Evolutionary conservation across 2,113 vertebrate genomes (phyloP).

Genomic region (Amblyornis subalaris): DNA sequence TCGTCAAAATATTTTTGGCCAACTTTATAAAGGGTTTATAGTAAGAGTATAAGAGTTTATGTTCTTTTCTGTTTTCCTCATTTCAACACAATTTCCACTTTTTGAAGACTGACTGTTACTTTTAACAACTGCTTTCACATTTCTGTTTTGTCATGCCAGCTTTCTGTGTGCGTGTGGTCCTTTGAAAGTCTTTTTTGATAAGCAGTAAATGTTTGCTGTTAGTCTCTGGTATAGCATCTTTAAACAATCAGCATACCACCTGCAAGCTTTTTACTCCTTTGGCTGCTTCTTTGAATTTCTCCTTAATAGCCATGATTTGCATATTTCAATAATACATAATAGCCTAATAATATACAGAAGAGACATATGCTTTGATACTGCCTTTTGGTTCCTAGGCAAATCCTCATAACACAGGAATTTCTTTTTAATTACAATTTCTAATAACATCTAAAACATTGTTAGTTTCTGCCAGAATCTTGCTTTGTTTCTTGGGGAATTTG

Average conservation of each 20-base stretch:
- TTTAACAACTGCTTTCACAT: not conserved
- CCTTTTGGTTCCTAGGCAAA: slow-evolving; percentile 17
- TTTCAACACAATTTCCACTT: slow-evolving; percentile 23
- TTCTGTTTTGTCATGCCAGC: slow-evolving; percentile 49
- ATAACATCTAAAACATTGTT: not conserved
- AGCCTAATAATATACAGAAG: not conserved
- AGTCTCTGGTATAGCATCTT: not conserved
- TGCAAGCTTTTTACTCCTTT: slow-evolving; percentile 31
- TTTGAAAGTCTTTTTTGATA: slow-evolving; percentile 22
- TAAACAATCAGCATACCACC: slow-evolving; percentile 4
- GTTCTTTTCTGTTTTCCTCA: slow-evolving; percentile 10
- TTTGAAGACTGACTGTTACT: slow-evolving; percentile 19
- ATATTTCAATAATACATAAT: slow-evolving; percentile 23
- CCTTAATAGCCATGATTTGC: slow-evolving; percentile 29
- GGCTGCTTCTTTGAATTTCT: slow-evolving; percentile 25
- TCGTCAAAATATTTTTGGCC: slow-evolving; percentile 37
- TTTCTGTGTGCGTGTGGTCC: slow-evolving; percentile 45
- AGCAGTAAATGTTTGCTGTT: slow-evolving; percentile 6
- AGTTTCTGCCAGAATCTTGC: not conserved
- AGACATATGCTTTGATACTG: not conserved
- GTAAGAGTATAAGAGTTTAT: not conserved
- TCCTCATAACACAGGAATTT: not conserved
- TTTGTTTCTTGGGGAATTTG: not conserved
- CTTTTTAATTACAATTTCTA: slow-evolving; percentile 11
- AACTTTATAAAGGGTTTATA: not conserved